Evolutionary conservation across 2,797 vertebrate genomes (phyloP).

Genomic region (Sebastes miniatus): DNA sequence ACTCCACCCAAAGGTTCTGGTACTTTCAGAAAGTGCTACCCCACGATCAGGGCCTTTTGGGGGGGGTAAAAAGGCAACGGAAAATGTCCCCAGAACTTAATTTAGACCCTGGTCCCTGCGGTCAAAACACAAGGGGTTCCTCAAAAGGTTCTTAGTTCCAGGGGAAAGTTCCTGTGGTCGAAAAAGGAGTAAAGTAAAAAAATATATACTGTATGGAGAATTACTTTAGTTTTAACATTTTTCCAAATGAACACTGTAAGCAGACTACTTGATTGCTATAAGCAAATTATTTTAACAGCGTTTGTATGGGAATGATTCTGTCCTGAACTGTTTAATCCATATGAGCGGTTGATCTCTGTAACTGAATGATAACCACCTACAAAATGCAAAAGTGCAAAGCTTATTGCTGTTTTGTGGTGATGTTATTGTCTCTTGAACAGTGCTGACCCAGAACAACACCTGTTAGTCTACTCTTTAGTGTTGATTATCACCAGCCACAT

Average conservation of each 20-base stretch:
- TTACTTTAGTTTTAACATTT: too few relatives aligned
- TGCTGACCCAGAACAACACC: neutral
- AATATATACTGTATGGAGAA: too few relatives aligned
- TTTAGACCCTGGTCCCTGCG: too few relatives aligned
- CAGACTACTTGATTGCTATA: neutral
- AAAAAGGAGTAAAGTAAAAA: too few relatives aligned
- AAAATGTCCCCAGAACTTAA: too few relatives aligned
- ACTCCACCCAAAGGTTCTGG: too few relatives aligned
- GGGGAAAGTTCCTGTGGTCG: too few relatives aligned
- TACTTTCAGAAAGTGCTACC: too few relatives aligned
- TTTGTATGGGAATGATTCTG: neutral
- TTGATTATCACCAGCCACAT: neutral
- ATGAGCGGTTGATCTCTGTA: neutral
- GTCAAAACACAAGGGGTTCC: too few relatives aligned
- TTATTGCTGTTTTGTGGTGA: neutral
- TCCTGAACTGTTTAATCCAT: neutral
- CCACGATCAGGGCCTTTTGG: too few relatives aligned
- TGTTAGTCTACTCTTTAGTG: neutral
- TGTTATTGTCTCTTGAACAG: neutral
- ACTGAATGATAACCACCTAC: neutral
- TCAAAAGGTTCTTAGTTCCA: too few relatives aligned
- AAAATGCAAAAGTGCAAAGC: neutral
- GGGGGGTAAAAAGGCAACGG: too few relatives aligned
- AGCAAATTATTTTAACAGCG: neutral
- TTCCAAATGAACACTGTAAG: neutral